Base-by-base conservation (phyloP, 2,113 vertebrate genomes). In the Ivindomyrus marchei region DNA sequence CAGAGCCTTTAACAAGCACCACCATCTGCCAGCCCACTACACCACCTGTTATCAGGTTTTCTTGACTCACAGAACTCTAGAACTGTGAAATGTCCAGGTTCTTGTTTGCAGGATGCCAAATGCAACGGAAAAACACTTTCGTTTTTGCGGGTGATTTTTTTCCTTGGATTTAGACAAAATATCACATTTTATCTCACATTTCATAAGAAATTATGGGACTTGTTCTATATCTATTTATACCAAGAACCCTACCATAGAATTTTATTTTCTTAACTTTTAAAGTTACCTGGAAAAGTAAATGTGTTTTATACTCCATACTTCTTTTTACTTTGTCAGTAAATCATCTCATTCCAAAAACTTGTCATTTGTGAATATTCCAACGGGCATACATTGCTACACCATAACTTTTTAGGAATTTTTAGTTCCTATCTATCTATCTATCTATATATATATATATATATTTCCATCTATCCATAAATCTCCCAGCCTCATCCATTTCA, bases 11-110 rank as follows among this genome's bases (percentile, higher is more conserved):
- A 85, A 85, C 83, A n/a, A 42, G 39, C 24, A 47, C 27, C 83
- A 85, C 83, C 83, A 85, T 85, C 83, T 85, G 83, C 45, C 46
- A 85, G 39, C 80, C 45, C 83, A 85, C 83, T n/a, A 85, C 83
- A 85, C 83, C 83, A 85, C 83, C 83, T 85, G 83, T 85, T 45
- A 47, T 85, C 39, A 24, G 46, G 83, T 21, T 85, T 85, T 47
- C 46, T 85, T 85, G 17, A 46, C 83, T 70, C 62, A 13, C 62
- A 70, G 62, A 70, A 70, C 62, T 70, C 10, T 10, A 70, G n/a
- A 70, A 70, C 62, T 70, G 62, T 70, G 62, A 70, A 70, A 70
- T 70, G 62, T 70, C 62, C 62, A 70, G 62, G 62, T 70, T 70
- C 62, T 70, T 70, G 62, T 70, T 70, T 70, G 62, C 31, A 27